phyloP scores from a whole-genome alignment of 1,140 invertebrate species.

The Pseudoatta argentina region DNA sequence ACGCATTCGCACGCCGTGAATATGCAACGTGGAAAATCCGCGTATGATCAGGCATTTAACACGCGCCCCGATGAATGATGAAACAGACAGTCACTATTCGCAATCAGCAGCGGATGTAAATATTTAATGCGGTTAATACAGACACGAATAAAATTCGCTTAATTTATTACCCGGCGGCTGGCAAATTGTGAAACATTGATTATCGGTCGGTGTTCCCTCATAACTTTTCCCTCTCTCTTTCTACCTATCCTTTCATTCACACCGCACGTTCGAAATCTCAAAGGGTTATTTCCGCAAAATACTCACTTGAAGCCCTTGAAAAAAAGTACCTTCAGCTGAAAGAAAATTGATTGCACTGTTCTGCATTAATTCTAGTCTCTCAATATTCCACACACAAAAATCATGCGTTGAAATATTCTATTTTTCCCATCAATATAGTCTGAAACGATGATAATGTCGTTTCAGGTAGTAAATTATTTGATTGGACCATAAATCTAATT shows the following conservation, averaged over 20 bases:
- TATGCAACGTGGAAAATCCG: slow-evolving; percentile 4
- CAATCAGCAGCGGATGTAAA: slow-evolving; percentile 72
- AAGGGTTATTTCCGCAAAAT: slow-evolving; percentile 65
- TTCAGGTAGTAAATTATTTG: background rate
- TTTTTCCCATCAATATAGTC: background rate
- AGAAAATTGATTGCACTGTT: slow-evolving; percentile 70
- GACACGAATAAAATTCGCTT: slow-evolving; percentile 74
- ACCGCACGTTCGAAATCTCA: slow-evolving; percentile 59
- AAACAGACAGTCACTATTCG: slow-evolving; percentile 51
- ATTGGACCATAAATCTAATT: background rate
- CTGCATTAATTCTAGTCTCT: slow-evolving; percentile 65
- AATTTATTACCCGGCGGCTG: slow-evolving; percentile 74
- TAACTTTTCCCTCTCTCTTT: slow-evolving; percentile 12
- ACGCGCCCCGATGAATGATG: slow-evolving; percentile 39
- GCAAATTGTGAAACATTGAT: slow-evolving; percentile 76
- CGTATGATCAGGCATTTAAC: slow-evolving; percentile 46
- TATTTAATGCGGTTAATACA: slow-evolving; percentile 74
- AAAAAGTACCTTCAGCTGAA: slow-evolving; percentile 60
- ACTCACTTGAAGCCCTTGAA: slow-evolving; percentile 22
- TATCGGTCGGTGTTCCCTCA: slow-evolving; percentile 41
- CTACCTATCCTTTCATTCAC: slow-evolving; percentile 31
- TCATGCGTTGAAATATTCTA: background rate
- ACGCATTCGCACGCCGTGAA: background rate
- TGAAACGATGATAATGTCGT: background rate
- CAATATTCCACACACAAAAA: background rate